Conservation (phyloP, 1,140 invertebrate species). For the Micrasema minimum region DNA sequence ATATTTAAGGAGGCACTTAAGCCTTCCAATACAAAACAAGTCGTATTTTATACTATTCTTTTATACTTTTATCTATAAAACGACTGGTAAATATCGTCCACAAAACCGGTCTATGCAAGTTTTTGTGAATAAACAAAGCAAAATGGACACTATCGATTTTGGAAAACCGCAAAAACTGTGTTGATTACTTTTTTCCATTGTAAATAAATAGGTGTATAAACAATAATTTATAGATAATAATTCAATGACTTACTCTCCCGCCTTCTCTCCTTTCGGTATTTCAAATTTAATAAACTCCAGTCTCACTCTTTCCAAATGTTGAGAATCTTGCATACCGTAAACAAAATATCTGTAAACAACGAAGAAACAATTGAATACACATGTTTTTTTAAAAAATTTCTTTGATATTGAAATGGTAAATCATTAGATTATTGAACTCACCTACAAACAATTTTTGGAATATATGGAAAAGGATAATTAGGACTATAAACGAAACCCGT, state of each 20-base stretch:
- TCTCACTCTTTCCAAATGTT: conserved; percentile 92
- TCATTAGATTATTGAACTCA: conserved; percentile 56
- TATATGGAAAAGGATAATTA: conserved; percentile 94
- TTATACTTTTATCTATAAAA: too few species aligned
- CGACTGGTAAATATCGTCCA: too few species aligned
- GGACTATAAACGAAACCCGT: conserved; percentile 92
- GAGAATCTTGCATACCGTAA: conserved; percentile 95
- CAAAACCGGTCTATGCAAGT: too few species aligned
- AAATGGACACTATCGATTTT: too few species aligned
- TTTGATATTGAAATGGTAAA: background rate
- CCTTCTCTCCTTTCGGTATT: conserved; percentile 83
- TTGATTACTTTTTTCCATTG: too few species aligned
- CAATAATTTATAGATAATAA: too few species aligned
- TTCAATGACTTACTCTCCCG: conserved; percentile 70
- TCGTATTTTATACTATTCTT: too few species aligned
- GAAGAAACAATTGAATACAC: background rate
- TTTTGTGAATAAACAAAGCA: too few species aligned
- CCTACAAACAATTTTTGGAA: conserved; percentile 93
- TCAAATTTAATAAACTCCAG: conserved; percentile 90
- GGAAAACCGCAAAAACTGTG: too few species aligned
- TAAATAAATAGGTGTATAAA: too few species aligned
- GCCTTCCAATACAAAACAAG: too few species aligned
- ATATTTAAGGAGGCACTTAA: too few species aligned
- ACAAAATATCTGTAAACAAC: conserved; percentile 85
- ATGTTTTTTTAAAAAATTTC: background rate